Conservation (phyloP, 2,888 invertebrate genomes). For the Drosophila flavopinicola region DNA sequence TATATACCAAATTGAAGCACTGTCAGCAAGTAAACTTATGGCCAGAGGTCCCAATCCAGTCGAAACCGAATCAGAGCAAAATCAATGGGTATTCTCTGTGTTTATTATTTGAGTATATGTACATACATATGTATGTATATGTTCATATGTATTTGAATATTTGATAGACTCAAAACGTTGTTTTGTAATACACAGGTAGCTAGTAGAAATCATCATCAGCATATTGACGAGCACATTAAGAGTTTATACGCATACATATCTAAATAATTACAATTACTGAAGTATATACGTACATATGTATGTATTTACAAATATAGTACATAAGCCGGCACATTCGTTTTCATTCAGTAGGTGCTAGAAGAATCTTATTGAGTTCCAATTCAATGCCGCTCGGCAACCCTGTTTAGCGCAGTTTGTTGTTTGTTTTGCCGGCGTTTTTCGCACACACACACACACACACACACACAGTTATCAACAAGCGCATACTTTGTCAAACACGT, state of each 20-base stretch:
- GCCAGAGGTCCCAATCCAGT: slow-evolving; percentile 21
- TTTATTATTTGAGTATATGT: neutral
- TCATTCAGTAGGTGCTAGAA: slow-evolving; percentile 23
- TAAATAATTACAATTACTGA: neutral
- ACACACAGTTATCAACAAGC: slow-evolving; percentile 1
- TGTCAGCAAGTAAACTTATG: slow-evolving; percentile 9
- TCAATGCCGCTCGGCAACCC: slow-evolving; percentile 50
- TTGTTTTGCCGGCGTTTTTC: slow-evolving; percentile 73
- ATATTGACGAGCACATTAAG: too few relatives aligned
- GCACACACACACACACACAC: slow-evolving; percentile 12
- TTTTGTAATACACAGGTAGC: slow-evolving; percentile 7
- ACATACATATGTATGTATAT: neutral
- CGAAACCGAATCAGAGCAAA: slow-evolving; percentile 29
- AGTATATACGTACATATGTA: neutral
- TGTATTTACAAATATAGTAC: neutral
- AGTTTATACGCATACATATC: too few relatives aligned
- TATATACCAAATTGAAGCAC: slow-evolving; percentile 38
- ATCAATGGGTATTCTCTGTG: slow-evolving; percentile 10
- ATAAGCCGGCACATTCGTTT: slow-evolving; percentile 3
- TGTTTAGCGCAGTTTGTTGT: slow-evolving; percentile 41
- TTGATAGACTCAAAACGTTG: neutral
- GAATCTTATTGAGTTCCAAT: slow-evolving; percentile 8
- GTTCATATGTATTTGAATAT: neutral
- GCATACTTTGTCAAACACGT: slow-evolving; percentile 27
- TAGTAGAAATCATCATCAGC: neutral